These are phyloP conservation scores for Nemurella pictetii DNA, from an alignment of 2,888 invertebrate genomes.

Conservation along the genomic window DNA sequence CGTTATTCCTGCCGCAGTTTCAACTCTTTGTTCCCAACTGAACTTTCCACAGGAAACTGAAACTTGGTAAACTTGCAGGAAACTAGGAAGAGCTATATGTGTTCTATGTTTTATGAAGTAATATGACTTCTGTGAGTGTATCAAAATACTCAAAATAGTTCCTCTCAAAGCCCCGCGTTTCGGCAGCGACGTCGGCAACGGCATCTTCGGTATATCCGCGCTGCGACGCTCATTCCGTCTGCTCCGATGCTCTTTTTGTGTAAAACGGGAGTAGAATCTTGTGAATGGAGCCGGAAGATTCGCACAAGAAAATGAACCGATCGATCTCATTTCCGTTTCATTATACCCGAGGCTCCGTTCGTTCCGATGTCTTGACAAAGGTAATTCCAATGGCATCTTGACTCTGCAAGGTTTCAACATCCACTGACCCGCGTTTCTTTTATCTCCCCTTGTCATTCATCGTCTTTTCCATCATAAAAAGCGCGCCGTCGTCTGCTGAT, in stretches of 20 bases:
- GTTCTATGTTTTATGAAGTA: not conserved
- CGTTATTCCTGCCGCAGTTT: no score
- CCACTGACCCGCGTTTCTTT: not conserved
- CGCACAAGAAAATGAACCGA: conserved; percentile 23
- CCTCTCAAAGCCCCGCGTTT: not conserved
- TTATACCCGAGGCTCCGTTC: not conserved
- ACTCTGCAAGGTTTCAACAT: not conserved
- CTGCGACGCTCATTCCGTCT: not conserved
- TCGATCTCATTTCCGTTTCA: conserved; percentile 32
- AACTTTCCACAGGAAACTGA: not conserved
- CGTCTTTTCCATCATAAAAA: not conserved
- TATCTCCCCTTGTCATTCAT: conserved; percentile 3
- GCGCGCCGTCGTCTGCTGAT: not conserved
- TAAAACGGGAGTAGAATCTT: not conserved
- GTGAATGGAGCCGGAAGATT: conserved; percentile 21
- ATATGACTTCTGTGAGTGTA: not conserved
- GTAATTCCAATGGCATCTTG: conserved; percentile 27
- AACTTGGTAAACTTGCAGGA: not conserved
- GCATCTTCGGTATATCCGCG: not conserved
- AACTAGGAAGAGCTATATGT: not conserved
- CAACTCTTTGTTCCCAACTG: not conserved
- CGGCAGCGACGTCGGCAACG: not conserved
- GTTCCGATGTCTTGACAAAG: conserved; percentile 21
- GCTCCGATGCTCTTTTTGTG: conserved; percentile 1
- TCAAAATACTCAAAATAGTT: not conserved